These are phyloP conservation scores for Idris sp. DNA, from an alignment of 1,140 invertebrate species.

Conservation along the genomic window DNA sequence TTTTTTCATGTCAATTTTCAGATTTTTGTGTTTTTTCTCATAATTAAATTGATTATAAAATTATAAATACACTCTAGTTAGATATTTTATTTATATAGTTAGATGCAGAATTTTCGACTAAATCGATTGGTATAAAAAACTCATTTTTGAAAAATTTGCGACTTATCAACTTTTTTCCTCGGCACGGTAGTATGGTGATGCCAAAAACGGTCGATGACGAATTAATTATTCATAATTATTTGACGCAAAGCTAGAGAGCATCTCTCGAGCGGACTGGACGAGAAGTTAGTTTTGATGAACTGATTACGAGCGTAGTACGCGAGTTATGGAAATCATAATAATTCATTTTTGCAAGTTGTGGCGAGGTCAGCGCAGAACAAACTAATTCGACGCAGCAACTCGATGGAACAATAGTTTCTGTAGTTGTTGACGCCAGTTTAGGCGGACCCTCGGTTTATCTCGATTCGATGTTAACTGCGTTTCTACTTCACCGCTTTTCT, in stretches of 20 bases:
- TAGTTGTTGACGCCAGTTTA: constrained; percentile 59
- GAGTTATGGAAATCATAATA: constrained; percentile 52
- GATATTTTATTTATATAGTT: too few relatives aligned
- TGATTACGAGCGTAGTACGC: constrained; percentile 52
- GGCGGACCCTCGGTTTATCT: constrained; percentile 60
- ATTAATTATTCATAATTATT: constrained; percentile 28
- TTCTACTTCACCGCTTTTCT: constrained; percentile 56
- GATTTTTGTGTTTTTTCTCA: too few relatives aligned
- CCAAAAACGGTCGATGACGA: constrained; percentile 13
- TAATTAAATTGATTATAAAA: too few relatives aligned
- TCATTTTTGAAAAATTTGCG: too few relatives aligned
- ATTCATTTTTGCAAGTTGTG: constrained; percentile 59
- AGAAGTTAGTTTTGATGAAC: constrained; percentile 38
- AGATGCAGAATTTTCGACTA: too few relatives aligned
- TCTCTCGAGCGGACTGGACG: neutral
- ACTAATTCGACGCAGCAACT: constrained; percentile 46
- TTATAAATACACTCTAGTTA: too few relatives aligned
- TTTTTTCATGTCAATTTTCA: too few relatives aligned
- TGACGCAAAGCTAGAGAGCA: too few relatives aligned
- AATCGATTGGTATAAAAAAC: too few relatives aligned
- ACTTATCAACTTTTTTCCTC: too few relatives aligned
- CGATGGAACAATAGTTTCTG: constrained; percentile 53
- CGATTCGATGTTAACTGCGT: constrained; percentile 64
- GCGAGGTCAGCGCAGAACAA: constrained; percentile 52
- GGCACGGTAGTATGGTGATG: too few relatives aligned